Base-by-base conservation (phyloP, 64 coral and sea anemone species). In the Dendronephthya gigantea region DNA sequence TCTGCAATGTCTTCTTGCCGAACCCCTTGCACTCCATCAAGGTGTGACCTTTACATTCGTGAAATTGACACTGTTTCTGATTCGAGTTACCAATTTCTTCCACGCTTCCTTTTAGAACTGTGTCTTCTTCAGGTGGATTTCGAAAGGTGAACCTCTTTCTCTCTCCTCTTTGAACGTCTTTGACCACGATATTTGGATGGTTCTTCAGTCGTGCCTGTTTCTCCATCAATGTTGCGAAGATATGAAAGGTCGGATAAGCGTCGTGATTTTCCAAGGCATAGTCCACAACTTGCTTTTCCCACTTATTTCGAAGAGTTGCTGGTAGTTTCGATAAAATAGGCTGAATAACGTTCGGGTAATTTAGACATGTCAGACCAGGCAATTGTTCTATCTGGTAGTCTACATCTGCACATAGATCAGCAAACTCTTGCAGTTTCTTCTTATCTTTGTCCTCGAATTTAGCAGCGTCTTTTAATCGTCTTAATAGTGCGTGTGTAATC, bases 11-110 rank as follows among this genome's bases (percentile, higher is more conserved):
- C 81, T 86, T 89, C 28, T 48, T 69, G 30, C 34, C 49, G 31
- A 92, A 92, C 0, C 87, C 84, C 31, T 83, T 83, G 45, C 91
- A 92, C 82, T 86, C 87, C 12, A 39, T 50, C 35, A 89, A 55
- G 48, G 82, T 49, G 23, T 92, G 91, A 35, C 70, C 83, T 28
- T 85, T 72, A n/a, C 50, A 74, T 23, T 92, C 70, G 81, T 92
- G 91, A 49, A 83, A 92, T 4, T 83, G 48, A 45, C 91, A 89
- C 2, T 52, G 83, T 82, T 92, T 92, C 28, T 43, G 76, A 15
- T 55, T 40, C 6, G 25, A 9, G 29, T 35, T 82, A 5, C 51
- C 55, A 29, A 5, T 62, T 9, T 87, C 14, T 48, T 39, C 32
- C 29, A 31, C 9, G 62, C 10, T 1, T 38, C 41, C 35, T 34